Base-by-base conservation (phyloP, 2,888 invertebrate genomes). In the Leptinotarsa juncta region DNA sequence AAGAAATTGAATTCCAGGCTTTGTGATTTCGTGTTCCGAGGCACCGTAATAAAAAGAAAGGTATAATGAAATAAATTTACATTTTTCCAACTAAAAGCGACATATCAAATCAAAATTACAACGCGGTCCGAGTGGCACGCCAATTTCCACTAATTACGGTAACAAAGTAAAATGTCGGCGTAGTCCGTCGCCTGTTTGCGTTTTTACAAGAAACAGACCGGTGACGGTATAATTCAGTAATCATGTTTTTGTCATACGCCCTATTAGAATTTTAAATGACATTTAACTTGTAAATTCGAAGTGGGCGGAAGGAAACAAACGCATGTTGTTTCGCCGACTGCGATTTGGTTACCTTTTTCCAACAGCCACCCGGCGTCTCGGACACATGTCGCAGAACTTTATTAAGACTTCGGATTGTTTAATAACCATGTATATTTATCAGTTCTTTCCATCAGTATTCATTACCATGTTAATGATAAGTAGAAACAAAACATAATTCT, bases 221-320 rank as follows among this genome's bases (percentile, higher is more conserved):
- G 70, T 72, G 72, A 71, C 73, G 72, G 80, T 78, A 82, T 82
- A 83, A 83, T 82, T 79, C 81, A 81, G 80, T 81, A 81, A 83
- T 84, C 81, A 81, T 81, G 83, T 83, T 82, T 81, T 81, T 84
- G 83, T 83, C 82, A 82, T 82, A 80, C 79, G 78, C 73, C 79
- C 71, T 70, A 80, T 82, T 82, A 82, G 82, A 83, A 82, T 80
- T 83, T 81, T 81, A 83, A 83, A 83, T 83, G 78, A 76, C 77
- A 78, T 81, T 82, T 79, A 78, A 81, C 81, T 82, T 82, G 85
- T 84, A 84, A 85, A 85, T 85, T 80, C 77, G 80, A 81, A 81
- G 79, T 78, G 81, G 82, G 77, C 84, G 85, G 85, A 85, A 85
- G 84, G 85, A 84, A 85, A 84, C 81, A 80, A 82, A 84, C 84